Evolutionary conservation across 2,888 invertebrate genomes (phyloP), one percentile per base, ranked within the genome.

Genomic region (Opisthograptis luteolata): DNA sequence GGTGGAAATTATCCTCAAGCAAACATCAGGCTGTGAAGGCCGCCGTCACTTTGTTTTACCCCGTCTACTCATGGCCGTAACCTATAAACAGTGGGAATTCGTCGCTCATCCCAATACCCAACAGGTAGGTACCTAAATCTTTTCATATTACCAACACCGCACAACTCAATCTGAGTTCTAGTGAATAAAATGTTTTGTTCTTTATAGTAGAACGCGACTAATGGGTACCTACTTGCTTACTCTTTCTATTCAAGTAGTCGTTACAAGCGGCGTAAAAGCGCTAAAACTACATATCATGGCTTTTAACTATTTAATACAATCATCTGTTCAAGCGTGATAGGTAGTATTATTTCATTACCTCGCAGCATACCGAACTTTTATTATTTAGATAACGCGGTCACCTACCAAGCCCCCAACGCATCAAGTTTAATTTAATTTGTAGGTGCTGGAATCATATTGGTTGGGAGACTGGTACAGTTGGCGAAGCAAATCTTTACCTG

Each of bases 21-120:
- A 93, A 62, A 85, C 81, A 2, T 70, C 83, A 10, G 92, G 92
- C 7, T 67, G 76, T 13, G 75, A 76, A 34, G 75, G 84, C 2
- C 79, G 81, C 3, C 70, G 77, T 1, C 82, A 91, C 41, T 93
- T 93, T 51, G 78, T 89, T 0, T 92, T 93, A 60, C 95, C 95
- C 0, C 87, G 95, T 41, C 82, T 95, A 5, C 87, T 94, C 17
- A 84, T 94, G 75, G 95, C 95, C 0, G 91, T 95, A 64, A 92
- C 94, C 67, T 93, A 91, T 65, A 92, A 92, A 57, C 95, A 95
- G 67, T 95, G 94, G 69, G 93, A 93, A 70, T 95, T 96, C 70
- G 94, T 95, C 0, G 94, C 95, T 2, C 95, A 95, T 79, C 93
- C 95, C 0, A 94, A 95, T 72, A 93, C 94, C 10, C 95, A 96